Percentiles rank a stretch among this genome's conserved stretches.
Conservation (phyloP, 2,113 vertebrate species). For the Canis aureus region DNA sequence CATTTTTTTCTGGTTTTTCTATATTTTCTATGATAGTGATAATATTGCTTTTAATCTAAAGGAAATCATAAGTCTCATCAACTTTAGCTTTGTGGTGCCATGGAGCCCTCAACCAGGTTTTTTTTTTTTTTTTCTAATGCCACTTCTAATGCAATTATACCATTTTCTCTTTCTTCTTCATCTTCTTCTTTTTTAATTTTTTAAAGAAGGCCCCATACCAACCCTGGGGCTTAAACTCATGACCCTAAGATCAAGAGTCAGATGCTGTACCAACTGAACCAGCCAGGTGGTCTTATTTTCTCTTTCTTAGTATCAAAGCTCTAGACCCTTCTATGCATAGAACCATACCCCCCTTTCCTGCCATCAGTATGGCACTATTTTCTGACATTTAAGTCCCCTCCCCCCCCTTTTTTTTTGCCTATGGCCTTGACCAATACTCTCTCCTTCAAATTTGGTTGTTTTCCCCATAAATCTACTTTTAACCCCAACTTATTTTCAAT, state of each 20-base stretch:
- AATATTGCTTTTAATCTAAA: neutral
- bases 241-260: neutral
- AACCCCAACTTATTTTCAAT: neutral
- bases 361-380: neutral
- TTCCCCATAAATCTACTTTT: neutral
- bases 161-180: neutral
- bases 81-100: neutral
- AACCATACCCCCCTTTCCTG: neutral
- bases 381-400: neutral
- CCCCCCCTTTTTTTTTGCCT: neutral
- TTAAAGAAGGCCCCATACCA: neutral
- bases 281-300: neutral
- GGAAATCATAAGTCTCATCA: neutral
- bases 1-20: neutral
- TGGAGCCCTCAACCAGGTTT: neutral
- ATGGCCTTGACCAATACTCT: neutral
- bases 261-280: neutral
- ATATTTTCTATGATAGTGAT: neutral
- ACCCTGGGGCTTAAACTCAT: neutral
- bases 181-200: neutral
- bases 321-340: neutral
- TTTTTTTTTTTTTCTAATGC: neutral
- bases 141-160: neutral
- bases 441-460: neutral
- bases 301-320: neutral